Percentiles rank a stretch among this genome's conserved stretches.
Conservation (phyloP, 2,888 invertebrate species). For the Aphelenchoides bicaudatus region DNA sequence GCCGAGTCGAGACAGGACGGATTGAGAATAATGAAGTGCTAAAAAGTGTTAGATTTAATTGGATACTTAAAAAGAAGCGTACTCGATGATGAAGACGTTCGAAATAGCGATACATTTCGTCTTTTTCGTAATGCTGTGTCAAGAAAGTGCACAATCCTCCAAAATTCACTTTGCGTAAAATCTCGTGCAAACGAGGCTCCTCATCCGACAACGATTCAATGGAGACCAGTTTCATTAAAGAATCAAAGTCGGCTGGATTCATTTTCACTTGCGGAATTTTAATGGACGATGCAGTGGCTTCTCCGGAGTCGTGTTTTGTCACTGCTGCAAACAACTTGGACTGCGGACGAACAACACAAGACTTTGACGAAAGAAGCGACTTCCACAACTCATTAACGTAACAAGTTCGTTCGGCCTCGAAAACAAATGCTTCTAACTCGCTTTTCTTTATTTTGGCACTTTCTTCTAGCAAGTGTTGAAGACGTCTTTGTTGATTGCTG, state of each 20-base stretch:
- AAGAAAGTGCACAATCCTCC: conserved; percentile 24
- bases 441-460: conserved; percentile 20
- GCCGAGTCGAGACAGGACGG: conserved; percentile 34
- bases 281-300: conserved; percentile 15
- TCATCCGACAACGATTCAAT: conserved; percentile 24
- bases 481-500: conserved; percentile 36
- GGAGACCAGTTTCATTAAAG: conserved; percentile 18
- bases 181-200: conserved; percentile 25
- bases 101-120: conserved; percentile 31
- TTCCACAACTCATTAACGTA: conserved; percentile 34
- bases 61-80: background rate
- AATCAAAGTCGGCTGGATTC: conserved; percentile 31
- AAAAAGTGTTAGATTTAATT: conserved; percentile 17
- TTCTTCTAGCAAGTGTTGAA: conserved; percentile 40
- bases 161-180: conserved; percentile 26
- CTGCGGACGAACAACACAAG: conserved; percentile 7
- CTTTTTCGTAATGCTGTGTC: conserved; percentile 28
- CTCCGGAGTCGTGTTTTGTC: conserved; percentile 13
- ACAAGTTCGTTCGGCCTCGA: conserved; percentile 31
- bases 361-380: conserved; percentile 25
- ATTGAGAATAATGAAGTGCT: conserved; percentile 30
- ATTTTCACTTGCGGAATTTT: conserved; percentile 19
- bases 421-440: conserved; percentile 28
- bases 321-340: conserved; percentile 22
- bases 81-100: conserved; percentile 17